phyloP scores from a whole-genome alignment of 2,113 vertebrate species.

The Hucho hucho region DNA sequence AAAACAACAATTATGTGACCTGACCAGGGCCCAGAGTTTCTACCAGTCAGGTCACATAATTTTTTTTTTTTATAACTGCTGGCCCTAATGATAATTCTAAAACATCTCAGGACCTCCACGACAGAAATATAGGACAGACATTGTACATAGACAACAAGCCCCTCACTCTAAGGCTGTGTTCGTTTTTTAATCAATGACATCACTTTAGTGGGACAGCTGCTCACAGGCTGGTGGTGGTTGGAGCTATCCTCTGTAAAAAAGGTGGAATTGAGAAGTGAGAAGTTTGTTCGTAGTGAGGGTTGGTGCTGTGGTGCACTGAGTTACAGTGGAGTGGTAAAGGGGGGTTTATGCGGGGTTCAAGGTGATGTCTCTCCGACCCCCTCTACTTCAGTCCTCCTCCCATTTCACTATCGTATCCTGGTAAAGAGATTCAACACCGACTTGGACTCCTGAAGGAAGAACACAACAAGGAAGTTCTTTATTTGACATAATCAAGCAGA shows the following conservation, averaged over 20 bases:
- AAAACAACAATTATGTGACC: too few species aligned
- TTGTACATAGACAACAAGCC: conserved; percentile 49
- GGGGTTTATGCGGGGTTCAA: not conserved
- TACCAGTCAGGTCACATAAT: too few species aligned
- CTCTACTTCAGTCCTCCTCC: conserved; percentile 14
- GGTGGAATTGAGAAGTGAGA: not conserved
- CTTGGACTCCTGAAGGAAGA: conserved; percentile 75
- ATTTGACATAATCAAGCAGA: not conserved
- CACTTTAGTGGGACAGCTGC: conserved; percentile 40
- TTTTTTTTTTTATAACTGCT: too few species aligned
- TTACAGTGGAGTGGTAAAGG: conserved; percentile 14
- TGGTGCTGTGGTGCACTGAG: conserved; percentile 9
- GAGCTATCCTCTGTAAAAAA: conserved; percentile 38
- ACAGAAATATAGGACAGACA: conserved; percentile 46
- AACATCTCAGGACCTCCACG: conserved; percentile 62
- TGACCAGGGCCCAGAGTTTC: too few species aligned
- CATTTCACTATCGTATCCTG: conserved; percentile 73
- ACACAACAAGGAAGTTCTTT: not conserved
- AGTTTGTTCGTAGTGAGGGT: conserved; percentile 5
- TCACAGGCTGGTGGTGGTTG: conserved; percentile 11
- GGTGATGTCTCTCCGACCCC: not conserved
- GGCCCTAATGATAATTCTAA: conserved; percentile 31
- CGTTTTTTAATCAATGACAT: conserved; percentile 27
- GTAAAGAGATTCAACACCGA: conserved; percentile 83
- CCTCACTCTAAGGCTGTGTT: conserved; percentile 30